Evolutionary conservation across 2,113 vertebrate genomes (phyloP), one percentile per base, ranked within the genome.

Genomic region (Epinephelus fuscoguttatus): DNA sequence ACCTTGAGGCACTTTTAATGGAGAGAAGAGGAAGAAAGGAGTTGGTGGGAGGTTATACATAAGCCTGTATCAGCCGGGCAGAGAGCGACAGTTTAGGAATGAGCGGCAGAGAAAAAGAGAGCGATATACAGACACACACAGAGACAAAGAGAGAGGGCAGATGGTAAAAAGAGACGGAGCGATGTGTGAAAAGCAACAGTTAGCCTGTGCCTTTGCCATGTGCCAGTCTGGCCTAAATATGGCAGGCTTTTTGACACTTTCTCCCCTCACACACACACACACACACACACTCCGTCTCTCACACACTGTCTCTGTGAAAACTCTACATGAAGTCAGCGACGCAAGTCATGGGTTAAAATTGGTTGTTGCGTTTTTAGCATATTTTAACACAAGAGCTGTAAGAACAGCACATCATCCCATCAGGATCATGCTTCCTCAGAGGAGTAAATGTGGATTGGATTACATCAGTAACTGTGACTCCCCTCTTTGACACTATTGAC

Each of bases 151-250:
- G 56, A 47, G 71, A 83, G 70, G 89, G 89, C 90, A 92, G 90
- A 91, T 87, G 90, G 89, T 86, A 64, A 76, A 81, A 75, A 79
- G 88, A 82, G 69, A 82, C 12, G 18, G 75, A 49, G 75, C 15
- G 14, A 89, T 37, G 78, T 88, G 90, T 86, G 84, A 90, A 92
- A 88, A 91, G 88, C 88, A 91, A 90, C 88, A 93, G 83, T 86
- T 85, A 86, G 88, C 77, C 76, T 3, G 49, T 56, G 87, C 86
- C 85, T 80, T 87, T 57, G 6, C 87, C 70, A 75, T 37, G 83
- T 82, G 87, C 77, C 88, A 89, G 85, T 88, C 91, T 89, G 85
- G 87, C 80, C 87, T 91, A 91, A 93, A 92, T 91, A 91, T 84
- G 91, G 84, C 82, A 50, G n/a, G 63, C 78, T 81, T 90, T 45